phyloP scores from a whole-genome alignment of 2,113 vertebrate species.

The Gymnogyps californianus region DNA sequence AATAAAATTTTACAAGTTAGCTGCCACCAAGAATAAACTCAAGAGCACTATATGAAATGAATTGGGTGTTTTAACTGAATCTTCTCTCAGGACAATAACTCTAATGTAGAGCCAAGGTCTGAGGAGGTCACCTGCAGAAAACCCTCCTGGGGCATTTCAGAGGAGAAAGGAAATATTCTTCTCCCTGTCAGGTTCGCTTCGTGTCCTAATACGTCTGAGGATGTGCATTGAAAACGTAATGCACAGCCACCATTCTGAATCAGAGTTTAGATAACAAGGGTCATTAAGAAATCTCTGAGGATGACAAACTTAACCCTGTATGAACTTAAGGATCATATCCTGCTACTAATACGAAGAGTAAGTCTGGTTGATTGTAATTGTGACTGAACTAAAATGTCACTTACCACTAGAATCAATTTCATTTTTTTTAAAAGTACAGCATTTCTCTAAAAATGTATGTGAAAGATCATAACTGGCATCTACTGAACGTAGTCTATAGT shows the following conservation, averaged over 20 bases:
- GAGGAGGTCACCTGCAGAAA: slow-evolving; percentile 74
- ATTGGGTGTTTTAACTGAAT: slow-evolving; percentile 81
- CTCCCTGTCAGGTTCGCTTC: slow-evolving; percentile 76
- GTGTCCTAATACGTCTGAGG: slow-evolving; percentile 72
- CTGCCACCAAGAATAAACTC: slow-evolving; percentile 78
- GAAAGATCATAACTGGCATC: slow-evolving; percentile 20
- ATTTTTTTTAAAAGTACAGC: background rate
- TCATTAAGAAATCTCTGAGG: slow-evolving; percentile 72
- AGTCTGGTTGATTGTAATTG: slow-evolving; percentile 60
- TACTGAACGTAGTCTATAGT: background rate
- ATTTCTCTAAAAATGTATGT: slow-evolving; percentile 46
- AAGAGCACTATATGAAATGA: slow-evolving; percentile 84
- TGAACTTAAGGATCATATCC: slow-evolving; percentile 53
- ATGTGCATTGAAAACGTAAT: slow-evolving; percentile 71
- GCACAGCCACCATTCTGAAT: slow-evolving; percentile 51
- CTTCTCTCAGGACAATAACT: slow-evolving; percentile 84
- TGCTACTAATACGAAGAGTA: background rate
- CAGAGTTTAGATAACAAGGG: slow-evolving; percentile 57
- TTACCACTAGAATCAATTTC: slow-evolving; percentile 60
- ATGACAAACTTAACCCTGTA: slow-evolving; percentile 72
- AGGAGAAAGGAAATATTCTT: slow-evolving; percentile 75
- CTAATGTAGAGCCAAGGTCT: slow-evolving; percentile 79
- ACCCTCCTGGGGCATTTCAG: slow-evolving; percentile 69
- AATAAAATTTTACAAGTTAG: slow-evolving; percentile 86
- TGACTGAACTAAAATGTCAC: slow-evolving; percentile 64